These are phyloP conservation scores for Macaria liturata DNA, from an alignment of 2,888 invertebrate genomes.

Conservation along the genomic window DNA sequence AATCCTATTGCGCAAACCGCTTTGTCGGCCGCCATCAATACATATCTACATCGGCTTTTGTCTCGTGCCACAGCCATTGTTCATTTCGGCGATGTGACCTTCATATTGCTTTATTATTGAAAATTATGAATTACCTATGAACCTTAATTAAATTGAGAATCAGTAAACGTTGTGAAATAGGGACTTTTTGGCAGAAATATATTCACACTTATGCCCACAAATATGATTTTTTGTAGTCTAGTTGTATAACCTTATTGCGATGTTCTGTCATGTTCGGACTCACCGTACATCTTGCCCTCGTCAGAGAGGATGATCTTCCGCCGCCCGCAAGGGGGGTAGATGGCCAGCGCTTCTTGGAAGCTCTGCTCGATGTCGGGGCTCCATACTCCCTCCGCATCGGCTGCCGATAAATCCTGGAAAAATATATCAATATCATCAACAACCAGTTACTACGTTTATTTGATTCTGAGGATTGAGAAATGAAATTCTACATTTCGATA, in stretches of 20 bases:
- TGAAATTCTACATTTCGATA: no score
- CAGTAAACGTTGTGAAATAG: no score
- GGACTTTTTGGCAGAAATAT: no score
- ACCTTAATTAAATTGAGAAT: no score
- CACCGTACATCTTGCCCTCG: slow-evolving; percentile 99
- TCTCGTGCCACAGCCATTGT: slow-evolving; percentile 79
- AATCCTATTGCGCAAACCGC: slow-evolving; percentile 81
- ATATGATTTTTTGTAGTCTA: not conserved
- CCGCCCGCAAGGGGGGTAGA: slow-evolving; percentile 99
- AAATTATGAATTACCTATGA: slow-evolving; percentile 16
- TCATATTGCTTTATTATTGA: slow-evolving; percentile 71
- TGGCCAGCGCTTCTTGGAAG: slow-evolving; percentile 99
- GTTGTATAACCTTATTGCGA: slow-evolving; percentile 8
- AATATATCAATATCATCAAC: not conserved
- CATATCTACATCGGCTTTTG: slow-evolving; percentile 69
- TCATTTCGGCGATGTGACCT: slow-evolving; percentile 69
- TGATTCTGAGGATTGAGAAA: no score
- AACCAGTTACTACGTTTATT: not conserved
- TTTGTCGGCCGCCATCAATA: slow-evolving; percentile 78
- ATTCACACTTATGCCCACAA: not conserved
- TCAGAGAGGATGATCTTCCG: slow-evolving; percentile 99
- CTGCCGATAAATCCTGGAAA: slow-evolving; percentile 93
- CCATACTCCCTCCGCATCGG: slow-evolving; percentile 99
- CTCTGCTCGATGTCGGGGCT: slow-evolving; percentile 99
- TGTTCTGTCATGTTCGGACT: slow-evolving; percentile 82